Base-by-base conservation (phyloP, 2,113 vertebrate genomes). In the Tyrannus savana region DNA sequence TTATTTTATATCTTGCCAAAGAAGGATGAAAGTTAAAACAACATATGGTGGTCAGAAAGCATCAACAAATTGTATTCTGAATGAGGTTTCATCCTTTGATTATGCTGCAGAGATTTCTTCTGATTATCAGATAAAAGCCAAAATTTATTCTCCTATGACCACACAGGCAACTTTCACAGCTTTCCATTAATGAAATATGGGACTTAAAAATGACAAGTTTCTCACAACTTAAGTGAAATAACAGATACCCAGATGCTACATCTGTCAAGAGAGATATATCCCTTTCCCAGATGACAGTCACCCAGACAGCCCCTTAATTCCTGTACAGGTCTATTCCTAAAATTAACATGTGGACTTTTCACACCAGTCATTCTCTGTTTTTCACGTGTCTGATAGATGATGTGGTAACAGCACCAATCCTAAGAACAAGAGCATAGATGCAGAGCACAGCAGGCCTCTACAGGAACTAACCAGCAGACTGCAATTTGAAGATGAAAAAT, bases 401-500 rank as follows among this genome's bases (percentile, higher is more conserved):
- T 49, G 78, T 52, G 72, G 44, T 21, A 74, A 94, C 46, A 90
- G 69, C 30, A 1, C 90, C 95, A 87, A 86, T 86, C 78, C 79
- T 44, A 60, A 75, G 58, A 95, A 94, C 86, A 76, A 46, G 79
- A 92, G 50, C 25, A 47, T 50, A 91, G 93, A 87, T 63, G 74
- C 80, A 90, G 84, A 89, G 52, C 73, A 72, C 93, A 94, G 95
- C 77, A 94, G 74, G 85, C 64, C 76, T 78, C 84, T 47, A 84
- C 82, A 95, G 80, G 72, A 90, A 37, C 86, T 74, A 93, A 91
- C 84, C 84, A 89, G 42, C 58, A 94, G 78, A 92, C 74, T 75
- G 75, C 64, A 94, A 87, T 80, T 25, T 74, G 62, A 89, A 89
- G 67, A 94, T 93, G 86, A 96, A 96, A 94, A 92, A 93, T 11